phyloP scores from a whole-genome alignment of 2,888 invertebrate species.

The Hydrotaea diabolus region DNA sequence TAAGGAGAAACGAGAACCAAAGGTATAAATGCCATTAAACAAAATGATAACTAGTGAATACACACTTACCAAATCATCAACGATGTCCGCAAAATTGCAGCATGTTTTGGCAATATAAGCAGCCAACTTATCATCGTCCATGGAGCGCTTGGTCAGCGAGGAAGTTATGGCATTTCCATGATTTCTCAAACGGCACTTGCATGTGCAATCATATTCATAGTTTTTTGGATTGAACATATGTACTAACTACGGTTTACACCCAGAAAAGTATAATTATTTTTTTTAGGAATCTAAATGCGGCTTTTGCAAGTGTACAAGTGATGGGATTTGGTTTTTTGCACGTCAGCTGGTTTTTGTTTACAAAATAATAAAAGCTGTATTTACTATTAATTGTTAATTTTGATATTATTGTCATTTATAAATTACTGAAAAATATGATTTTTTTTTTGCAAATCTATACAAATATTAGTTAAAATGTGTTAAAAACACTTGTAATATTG shows the following conservation, averaged over 20 bases:
- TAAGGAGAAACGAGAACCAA: conserved; percentile 68
- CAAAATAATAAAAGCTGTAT: not conserved
- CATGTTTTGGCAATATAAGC: conserved; percentile 84
- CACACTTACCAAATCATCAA: conserved; percentile 83
- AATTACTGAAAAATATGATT: too few relatives aligned
- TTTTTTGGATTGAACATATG: conserved; percentile 71
- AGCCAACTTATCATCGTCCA: conserved; percentile 83
- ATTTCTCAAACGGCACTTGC: conserved; percentile 82
- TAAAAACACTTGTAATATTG: too few relatives aligned
- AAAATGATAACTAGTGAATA: not conserved
- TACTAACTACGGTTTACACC: too few relatives aligned
- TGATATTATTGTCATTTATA: too few relatives aligned
- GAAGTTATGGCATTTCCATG: conserved; percentile 82
- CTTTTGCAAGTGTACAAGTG: not conserved
- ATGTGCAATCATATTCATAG: conserved; percentile 82
- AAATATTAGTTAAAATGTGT: too few relatives aligned
- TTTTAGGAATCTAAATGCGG: not conserved
- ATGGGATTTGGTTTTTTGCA: not conserved
- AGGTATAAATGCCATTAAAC: not conserved
- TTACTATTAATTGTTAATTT: too few relatives aligned
- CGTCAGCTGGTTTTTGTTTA: not conserved
- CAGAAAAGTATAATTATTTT: not conserved
- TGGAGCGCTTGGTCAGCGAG: conserved; percentile 85
- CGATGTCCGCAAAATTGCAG: conserved; percentile 83
- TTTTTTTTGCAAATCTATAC: too few relatives aligned